These are phyloP conservation scores for Euphonia xanthogaster DNA, from an alignment of 2,797 vertebrate species.

Conservation along the genomic window DNA sequence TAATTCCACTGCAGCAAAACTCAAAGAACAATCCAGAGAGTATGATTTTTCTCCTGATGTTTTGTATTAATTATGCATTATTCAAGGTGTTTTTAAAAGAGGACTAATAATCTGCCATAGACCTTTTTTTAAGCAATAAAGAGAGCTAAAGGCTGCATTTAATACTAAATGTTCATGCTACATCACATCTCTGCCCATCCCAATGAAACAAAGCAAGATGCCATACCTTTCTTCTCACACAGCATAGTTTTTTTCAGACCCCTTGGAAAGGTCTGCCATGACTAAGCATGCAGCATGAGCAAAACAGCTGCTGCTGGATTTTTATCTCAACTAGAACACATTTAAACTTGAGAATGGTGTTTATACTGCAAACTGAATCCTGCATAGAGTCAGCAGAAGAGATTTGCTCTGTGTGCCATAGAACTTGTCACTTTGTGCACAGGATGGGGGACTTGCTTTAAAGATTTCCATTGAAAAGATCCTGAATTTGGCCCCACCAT, in stretches of 20 bases:
- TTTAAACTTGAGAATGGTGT: constrained; percentile 62
- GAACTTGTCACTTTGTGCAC: neutral
- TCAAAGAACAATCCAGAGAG: neutral
- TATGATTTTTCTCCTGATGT: constrained; percentile 2
- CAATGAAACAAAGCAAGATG: neutral
- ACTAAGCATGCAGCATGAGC: constrained; percentile 63
- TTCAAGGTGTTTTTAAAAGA: constrained; percentile 28
- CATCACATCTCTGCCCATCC: neutral
- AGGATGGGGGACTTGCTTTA: neutral
- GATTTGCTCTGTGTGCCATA: neutral
- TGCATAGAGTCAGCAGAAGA: constrained; percentile 58
- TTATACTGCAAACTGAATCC: constrained; percentile 60
- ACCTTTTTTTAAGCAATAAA: constrained; percentile 51
- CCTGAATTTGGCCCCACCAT: neutral
- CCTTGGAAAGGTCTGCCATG: constrained; percentile 46
- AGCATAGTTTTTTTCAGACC: constrained; percentile 26
- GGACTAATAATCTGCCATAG: constrained; percentile 26
- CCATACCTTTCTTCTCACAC: neutral
- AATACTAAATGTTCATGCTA: neutral
- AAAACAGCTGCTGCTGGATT: constrained; percentile 43
- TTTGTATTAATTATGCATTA: constrained; percentile 47
- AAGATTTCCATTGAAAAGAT: neutral
- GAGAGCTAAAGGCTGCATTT: neutral
- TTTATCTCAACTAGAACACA: constrained; percentile 64
- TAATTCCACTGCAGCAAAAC: neutral